Conservation (phyloP, 2,113 vertebrate species). For the Gallinago jamesoni region DNA sequence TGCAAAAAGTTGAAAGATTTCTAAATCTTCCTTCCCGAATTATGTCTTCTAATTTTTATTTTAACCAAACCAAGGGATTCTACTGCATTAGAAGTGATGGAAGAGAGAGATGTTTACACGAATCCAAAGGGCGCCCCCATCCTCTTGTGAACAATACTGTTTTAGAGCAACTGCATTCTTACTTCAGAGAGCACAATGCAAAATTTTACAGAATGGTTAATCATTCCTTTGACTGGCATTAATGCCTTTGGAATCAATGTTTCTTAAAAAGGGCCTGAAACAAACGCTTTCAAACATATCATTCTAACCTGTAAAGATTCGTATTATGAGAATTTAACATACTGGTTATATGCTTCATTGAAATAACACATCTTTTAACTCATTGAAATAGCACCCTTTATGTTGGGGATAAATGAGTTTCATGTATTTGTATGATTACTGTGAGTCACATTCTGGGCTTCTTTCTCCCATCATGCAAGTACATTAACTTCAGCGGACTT, state of each 20-base stretch:
- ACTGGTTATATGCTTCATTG: not conserved
- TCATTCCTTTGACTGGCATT: slow-evolving; percentile 91
- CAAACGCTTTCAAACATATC: not conserved
- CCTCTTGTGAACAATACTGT: slow-evolving; percentile 87
- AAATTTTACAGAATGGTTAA: slow-evolving; percentile 91
- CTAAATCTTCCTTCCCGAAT: slow-evolving; percentile 88
- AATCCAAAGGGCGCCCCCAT: slow-evolving; percentile 92
- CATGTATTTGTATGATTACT: not conserved
- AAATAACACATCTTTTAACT: not conserved
- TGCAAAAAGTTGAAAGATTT: slow-evolving; percentile 90
- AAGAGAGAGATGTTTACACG: slow-evolving; percentile 89
- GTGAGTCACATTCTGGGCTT: not conserved
- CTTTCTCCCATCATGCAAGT: not conserved
- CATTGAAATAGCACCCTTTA: not conserved
- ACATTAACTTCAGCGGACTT: not conserved
- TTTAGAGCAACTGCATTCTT: slow-evolving; percentile 86
- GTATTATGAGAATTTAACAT: not conserved
- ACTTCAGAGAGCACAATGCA: slow-evolving; percentile 89
- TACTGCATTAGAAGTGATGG: slow-evolving; percentile 93
- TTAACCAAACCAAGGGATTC: slow-evolving; percentile 95
- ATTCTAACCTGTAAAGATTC: not conserved
- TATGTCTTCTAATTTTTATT: slow-evolving; percentile 91
- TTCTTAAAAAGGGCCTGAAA: slow-evolving; percentile 23
- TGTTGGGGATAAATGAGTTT: not conserved
- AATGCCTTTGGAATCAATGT: not conserved